These are phyloP conservation scores for Drosophila nigrodunni DNA, from an alignment of 1,140 invertebrate species.

Conservation along the genomic window DNA sequence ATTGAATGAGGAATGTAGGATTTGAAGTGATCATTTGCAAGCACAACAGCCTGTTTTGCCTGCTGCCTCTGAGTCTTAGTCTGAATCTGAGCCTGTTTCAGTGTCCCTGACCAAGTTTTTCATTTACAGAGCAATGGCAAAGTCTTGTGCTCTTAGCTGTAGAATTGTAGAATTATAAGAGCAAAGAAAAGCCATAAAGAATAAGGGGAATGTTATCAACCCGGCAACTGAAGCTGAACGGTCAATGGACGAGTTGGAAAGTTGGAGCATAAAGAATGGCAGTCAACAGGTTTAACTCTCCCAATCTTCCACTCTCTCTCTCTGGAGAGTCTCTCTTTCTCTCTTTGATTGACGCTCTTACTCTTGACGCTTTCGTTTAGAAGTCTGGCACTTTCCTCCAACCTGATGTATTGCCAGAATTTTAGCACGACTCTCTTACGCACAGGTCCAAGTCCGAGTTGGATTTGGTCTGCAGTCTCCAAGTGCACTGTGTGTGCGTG, in stretches of 20 bases:
- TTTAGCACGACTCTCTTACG: constrained; percentile 43
- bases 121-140: constrained; percentile 10
- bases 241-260: constrained; percentile 73
- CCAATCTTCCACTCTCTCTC: constrained; percentile 1
- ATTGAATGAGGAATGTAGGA: constrained; percentile 24
- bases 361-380: constrained; percentile 22
- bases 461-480: constrained; percentile 6
- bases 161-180: constrained; percentile 20
- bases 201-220: constrained; percentile 46
- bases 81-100: constrained; percentile 47
- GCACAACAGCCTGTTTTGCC: constrained; percentile 31
- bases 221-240: constrained; percentile 79
- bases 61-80: too few relatives aligned
- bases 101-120: constrained; percentile 58
- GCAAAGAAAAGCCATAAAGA: background rate
- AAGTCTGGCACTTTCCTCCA: constrained; percentile 45
- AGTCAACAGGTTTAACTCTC: constrained; percentile 56
- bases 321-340: constrained; percentile 20
- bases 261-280: constrained; percentile 39
- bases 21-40: constrained; percentile 28
- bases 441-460: background rate
- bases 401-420: constrained; percentile 46
- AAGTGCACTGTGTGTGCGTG: constrained; percentile 24
- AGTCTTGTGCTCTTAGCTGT: constrained; percentile 29
- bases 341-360: background rate